Base-by-base conservation (phyloP, 2,797 vertebrate species). In the Cetoscarus ocellatus region DNA sequence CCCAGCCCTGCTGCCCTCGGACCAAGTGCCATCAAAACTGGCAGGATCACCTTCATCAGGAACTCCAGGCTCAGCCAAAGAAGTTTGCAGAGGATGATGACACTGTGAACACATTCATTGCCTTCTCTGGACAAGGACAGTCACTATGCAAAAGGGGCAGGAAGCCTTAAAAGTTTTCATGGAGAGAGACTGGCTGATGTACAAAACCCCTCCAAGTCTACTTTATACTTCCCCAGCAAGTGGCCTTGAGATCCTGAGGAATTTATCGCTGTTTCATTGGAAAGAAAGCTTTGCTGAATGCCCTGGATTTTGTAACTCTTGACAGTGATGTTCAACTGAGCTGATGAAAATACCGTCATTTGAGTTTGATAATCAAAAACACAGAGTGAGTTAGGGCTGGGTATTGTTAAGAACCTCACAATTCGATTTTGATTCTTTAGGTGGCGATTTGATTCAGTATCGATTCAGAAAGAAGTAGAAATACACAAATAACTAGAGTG, bases 71-170 rank as follows among this genome's bases (percentile, higher is more conserved):
- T 3, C 91, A 90, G 87, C 94, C 96, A 52, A 98, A 91, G 90
- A 98, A 92, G 86, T 81, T 77, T 27, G 0, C 91, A 0, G 98
- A 99, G 73, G 96, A 97, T 78, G 98, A 99, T 79, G 97, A 99
- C 34, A 84, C 96, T 19, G 61, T 95, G 67, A 96, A 89, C 90
- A 95, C 94, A 82, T 99, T 99, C 68, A 95, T 98, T 8, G 98
- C 98, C 39, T 99, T 99, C 87, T 99, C 97, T 34, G 98, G 98
- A 86, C 93, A 98, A 93, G 98, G 98, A 85, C 97, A 99, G 67
- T 99, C 97, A 1, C 91, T 99, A 72, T 96, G 98, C 79, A 99
- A 99, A 83, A 99, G 99, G 72, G 97, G 97, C 82, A 95, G 97
- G 78, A 99, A 99, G 69, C 97, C 98, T n/a, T 99, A 81, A 94